Evolutionary conservation across 92 coral and sea anemone species (phyloP).

Genomic region (Paramuricea clavata): DNA sequence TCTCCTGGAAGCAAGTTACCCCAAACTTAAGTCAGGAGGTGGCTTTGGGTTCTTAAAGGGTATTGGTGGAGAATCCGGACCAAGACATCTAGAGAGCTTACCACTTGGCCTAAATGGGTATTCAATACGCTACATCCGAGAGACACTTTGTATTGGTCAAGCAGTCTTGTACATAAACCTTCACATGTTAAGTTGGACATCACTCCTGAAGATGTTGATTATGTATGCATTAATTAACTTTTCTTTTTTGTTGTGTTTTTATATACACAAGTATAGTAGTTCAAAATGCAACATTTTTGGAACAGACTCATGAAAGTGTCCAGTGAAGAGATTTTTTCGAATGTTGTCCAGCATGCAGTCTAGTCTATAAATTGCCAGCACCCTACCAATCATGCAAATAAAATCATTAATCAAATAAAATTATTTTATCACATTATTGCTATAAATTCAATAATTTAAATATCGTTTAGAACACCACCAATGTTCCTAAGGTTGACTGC

Average conservation of each 20-base stretch:
- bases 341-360: no score
- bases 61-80: slow-evolving; percentile 50
- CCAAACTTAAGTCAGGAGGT: slow-evolving; percentile 52
- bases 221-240: neutral
- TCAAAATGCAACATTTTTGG: neutral
- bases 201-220: slow-evolving; percentile 20
- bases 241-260: neutral
- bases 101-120: slow-evolving; percentile 53
- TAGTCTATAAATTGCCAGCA: no score
- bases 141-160: slow-evolving; percentile 33
- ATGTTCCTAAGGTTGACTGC: slow-evolving; percentile 26
- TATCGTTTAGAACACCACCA: neutral
- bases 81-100: slow-evolving; percentile 46
- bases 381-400: no score
- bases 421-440: neutral
- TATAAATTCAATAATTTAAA: neutral
- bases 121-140: slow-evolving; percentile 37
- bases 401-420: no score
- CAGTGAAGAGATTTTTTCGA: no score
- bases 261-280: no score
- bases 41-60: slow-evolving; percentile 63
- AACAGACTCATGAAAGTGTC: no score
- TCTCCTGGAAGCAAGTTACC: slow-evolving; percentile 60
- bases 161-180: slow-evolving; percentile 36
- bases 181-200: slow-evolving; percentile 20